Conservation (phyloP, 2,888 invertebrate genomes). For the Pammene fasciana region DNA sequence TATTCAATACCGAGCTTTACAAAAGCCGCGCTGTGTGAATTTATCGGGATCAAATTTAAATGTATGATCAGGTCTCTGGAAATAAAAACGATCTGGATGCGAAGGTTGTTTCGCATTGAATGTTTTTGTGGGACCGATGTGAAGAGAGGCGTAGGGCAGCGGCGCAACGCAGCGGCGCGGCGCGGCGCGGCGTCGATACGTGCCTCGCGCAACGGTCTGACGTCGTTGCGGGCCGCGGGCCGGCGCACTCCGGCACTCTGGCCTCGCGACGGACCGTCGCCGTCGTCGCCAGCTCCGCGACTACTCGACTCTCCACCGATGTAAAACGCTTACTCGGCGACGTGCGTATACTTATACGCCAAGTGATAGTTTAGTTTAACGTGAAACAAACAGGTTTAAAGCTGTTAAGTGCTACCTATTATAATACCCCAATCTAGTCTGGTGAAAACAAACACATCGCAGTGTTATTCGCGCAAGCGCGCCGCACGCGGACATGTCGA, state of each 20-base stretch:
- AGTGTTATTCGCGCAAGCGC: conserved; percentile 78
- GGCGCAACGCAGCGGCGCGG: conserved; percentile 57
- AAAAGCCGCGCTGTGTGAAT: conserved; percentile 27
- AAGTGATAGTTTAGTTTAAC: conserved; percentile 55
- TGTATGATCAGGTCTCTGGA: conserved; percentile 25
- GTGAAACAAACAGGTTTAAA: conserved; percentile 32
- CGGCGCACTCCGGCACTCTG: conserved; percentile 64
- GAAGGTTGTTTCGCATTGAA: conserved; percentile 64
- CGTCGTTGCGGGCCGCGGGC: conserved; percentile 64
- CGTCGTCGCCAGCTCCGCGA: conserved; percentile 48
- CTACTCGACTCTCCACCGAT: conserved; percentile 20
- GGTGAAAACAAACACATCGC: conserved; percentile 80
- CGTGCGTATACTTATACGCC: conserved; percentile 44
- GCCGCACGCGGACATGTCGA: conserved; percentile 74
- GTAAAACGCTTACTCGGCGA: conserved; percentile 50
- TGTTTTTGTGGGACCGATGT: conserved; percentile 67
- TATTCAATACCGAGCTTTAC: conserved; percentile 26
- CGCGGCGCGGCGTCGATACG: conserved; percentile 67
- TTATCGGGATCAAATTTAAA: conserved; percentile 37
- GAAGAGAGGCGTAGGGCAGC: conserved; percentile 64
- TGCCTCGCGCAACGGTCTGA: conserved; percentile 72
- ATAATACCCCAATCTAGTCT: conserved; percentile 51
- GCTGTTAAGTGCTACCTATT: conserved; percentile 53
- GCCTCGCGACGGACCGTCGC: conserved; percentile 61
- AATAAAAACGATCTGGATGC: conserved; percentile 33